These are phyloP conservation scores for Channa maculata DNA, from an alignment of 2,113 vertebrate genomes.

Conservation along the genomic window DNA sequence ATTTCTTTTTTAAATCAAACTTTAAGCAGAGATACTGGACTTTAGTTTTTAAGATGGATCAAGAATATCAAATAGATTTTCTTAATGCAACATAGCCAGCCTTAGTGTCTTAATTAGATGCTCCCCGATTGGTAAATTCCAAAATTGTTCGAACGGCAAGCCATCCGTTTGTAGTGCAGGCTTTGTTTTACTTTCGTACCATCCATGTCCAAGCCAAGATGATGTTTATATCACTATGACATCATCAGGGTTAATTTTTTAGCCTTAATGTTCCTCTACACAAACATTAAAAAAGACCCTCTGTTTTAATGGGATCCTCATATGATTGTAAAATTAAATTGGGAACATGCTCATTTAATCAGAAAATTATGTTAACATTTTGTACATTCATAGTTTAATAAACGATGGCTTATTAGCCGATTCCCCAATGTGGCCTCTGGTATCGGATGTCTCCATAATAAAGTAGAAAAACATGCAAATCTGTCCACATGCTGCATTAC, in stretches of 20 bases:
- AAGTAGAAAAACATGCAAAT: constrained; percentile 6
- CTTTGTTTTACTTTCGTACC: too few relatives aligned
- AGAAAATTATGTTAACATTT: background rate
- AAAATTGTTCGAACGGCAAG: background rate
- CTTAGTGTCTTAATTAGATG: background rate
- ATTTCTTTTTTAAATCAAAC: too few relatives aligned
- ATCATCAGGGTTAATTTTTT: background rate
- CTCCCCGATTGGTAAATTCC: background rate
- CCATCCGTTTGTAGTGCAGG: background rate
- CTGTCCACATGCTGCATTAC: background rate
- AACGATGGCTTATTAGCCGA: background rate
- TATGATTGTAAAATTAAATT: too few relatives aligned
- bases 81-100: too few relatives aligned
- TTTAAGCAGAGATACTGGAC: too few relatives aligned
- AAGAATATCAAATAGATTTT: too few relatives aligned
- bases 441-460: background rate
- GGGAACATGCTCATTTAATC: too few relatives aligned
- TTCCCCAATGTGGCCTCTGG: constrained; percentile 13
- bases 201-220: too few relatives aligned
- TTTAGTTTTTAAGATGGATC: too few relatives aligned
- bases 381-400: background rate
- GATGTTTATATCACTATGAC: background rate
- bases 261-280: too few relatives aligned
- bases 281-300: too few relatives aligned
- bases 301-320: too few relatives aligned